Evolutionary conservation across 2,113 vertebrate species (phyloP).

Genomic region (Lutjanus erythropterus): DNA sequence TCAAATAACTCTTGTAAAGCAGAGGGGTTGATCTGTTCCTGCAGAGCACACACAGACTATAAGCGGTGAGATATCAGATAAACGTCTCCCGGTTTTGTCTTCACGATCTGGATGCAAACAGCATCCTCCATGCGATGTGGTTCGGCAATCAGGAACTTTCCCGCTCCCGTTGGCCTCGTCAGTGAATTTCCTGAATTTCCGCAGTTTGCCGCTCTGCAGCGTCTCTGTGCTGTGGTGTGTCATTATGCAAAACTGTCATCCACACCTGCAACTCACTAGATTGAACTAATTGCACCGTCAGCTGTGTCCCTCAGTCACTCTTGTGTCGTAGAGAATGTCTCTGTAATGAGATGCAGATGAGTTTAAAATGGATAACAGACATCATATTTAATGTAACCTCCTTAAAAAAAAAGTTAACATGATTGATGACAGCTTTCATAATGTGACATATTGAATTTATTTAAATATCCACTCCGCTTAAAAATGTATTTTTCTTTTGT

Average conservation of each 20-base stretch:
- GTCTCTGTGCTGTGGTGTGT: not conserved
- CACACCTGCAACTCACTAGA: conserved; percentile 40
- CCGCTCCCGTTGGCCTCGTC: conserved; percentile 34
- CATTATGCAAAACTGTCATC: conserved; percentile 54
- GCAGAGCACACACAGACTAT: conserved; percentile 45
- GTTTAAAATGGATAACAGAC: not conserved
- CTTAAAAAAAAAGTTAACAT: not conserved
- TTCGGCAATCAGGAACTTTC: conserved; percentile 28
- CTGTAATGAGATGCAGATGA: conserved; percentile 20
- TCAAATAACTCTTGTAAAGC: conserved; percentile 56
- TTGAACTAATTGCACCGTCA: conserved; percentile 54
- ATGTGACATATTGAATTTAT: not conserved
- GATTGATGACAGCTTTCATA: not conserved
- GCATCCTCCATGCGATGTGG: conserved; percentile 31
- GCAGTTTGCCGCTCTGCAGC: conserved; percentile 20
- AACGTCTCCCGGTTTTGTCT: conserved; percentile 37
- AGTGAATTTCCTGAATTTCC: conserved; percentile 40
- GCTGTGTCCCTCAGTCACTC: conserved; percentile 8
- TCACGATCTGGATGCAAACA: conserved; percentile 24
- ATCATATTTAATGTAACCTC: not conserved
- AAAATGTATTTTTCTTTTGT: no score
- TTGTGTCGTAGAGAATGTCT: conserved; percentile 6
- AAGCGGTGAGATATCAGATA: conserved; percentile 45
- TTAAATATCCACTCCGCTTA: no score
- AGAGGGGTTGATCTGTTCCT: conserved; percentile 57